These are phyloP conservation scores for Stylophora pistillata DNA, from an alignment of 64 coral and sea anemone genomes.

Conservation along the genomic window DNA sequence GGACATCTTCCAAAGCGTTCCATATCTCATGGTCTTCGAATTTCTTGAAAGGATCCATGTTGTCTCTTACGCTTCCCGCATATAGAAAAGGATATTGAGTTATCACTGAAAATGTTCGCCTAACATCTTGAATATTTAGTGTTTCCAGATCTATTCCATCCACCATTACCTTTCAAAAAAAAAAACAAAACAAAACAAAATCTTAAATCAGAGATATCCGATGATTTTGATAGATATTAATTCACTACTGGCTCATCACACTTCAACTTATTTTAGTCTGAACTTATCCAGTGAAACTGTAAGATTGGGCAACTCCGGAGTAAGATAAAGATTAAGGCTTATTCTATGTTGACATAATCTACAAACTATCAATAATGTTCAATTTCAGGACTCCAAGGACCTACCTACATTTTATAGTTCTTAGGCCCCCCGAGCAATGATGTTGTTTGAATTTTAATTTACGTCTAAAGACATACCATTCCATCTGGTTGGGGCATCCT, in stretches of 20 bases:
- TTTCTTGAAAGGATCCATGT: constrained; percentile 35
- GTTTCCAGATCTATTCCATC: constrained; percentile 24
- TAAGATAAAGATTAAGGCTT: too few species aligned
- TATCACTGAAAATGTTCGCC: constrained; percentile 40
- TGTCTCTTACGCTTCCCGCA: constrained; percentile 28
- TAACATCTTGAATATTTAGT: constrained; percentile 16
- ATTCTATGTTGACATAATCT: too few species aligned
- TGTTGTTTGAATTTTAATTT: neutral
- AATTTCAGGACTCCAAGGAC: too few species aligned
- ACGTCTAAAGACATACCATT: constrained; percentile 1
- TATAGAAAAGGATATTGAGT: constrained; percentile 53
- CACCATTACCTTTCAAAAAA: constrained; percentile 19
- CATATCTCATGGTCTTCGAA: constrained; percentile 10
- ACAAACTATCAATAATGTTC: too few species aligned
- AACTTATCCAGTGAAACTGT: too few species aligned
- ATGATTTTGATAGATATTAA: too few species aligned
- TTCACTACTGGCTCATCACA: too few species aligned
- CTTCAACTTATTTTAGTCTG: too few species aligned
- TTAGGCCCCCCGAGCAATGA: too few species aligned
- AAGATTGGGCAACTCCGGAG: too few species aligned
- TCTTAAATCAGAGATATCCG: too few species aligned
- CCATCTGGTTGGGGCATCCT: constrained; percentile 73
- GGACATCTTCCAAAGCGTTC: constrained; percentile 30
- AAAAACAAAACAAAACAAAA: neutral
- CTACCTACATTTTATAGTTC: too few species aligned